A percentile compares a stretch with the other conserved stretches of the same genome.
Evolutionary conservation across 1,140 invertebrate genomes (phyloP).

Genomic region (Drosophila tani): DNA sequence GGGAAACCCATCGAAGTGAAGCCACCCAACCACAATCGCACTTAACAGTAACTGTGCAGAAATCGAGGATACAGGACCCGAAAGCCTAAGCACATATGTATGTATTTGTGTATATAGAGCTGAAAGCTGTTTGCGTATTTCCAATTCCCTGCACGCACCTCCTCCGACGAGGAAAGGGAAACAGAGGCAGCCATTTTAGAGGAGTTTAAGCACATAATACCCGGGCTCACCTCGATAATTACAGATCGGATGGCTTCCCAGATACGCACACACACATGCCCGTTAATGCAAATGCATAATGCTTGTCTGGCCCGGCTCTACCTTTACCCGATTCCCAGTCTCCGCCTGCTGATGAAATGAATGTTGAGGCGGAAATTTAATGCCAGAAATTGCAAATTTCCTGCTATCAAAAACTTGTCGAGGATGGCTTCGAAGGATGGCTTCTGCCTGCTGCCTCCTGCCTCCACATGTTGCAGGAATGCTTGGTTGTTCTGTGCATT

Average conservation of each 20-base stretch:
- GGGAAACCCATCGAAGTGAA: conserved; percentile 28
- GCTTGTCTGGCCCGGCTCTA: not conserved
- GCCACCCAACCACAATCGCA: not conserved
- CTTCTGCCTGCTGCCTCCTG: not conserved
- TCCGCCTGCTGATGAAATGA: conserved; percentile 32
- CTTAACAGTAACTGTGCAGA: conserved; percentile 9
- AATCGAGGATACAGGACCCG: conserved; percentile 12
- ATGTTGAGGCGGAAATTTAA: conserved; percentile 73
- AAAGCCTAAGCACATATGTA: conserved; percentile 26
- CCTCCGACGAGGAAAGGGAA: not conserved
- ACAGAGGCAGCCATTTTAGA: not conserved
- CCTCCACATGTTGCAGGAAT: conserved; percentile 22
- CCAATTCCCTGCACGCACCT: conserved; percentile 46
- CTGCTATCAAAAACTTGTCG: conserved; percentile 73
- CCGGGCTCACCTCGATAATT: conserved; percentile 47
- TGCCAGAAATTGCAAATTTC: conserved; percentile 81
- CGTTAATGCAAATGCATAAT: conserved; percentile 50
- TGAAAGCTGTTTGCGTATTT: conserved; percentile 16
- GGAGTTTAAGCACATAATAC: conserved; percentile 50
- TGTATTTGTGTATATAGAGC: not conserved
- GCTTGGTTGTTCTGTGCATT: conserved; percentile 37
- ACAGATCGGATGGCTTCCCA: conserved; percentile 30
- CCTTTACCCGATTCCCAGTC: not conserved
- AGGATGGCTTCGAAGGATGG: conserved; percentile 21
- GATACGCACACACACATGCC: not conserved